Evolutionary conservation across 2,113 vertebrate species (phyloP).

Genomic region (Scophthalmus maximus): DNA sequence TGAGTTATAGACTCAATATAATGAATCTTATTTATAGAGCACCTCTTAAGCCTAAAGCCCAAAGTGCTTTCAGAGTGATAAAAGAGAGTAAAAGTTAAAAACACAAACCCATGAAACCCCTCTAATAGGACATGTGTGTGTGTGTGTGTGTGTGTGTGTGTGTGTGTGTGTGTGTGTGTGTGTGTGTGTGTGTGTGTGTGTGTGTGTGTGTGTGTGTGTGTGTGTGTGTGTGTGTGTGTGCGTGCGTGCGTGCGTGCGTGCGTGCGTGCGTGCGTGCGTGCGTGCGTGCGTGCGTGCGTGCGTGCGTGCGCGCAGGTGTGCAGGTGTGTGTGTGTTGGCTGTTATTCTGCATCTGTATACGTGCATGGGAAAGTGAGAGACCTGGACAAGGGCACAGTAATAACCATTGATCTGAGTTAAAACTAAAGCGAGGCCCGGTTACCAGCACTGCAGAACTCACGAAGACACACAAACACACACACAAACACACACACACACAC

Average conservation of each 20-base stretch:
- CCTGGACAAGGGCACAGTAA: slow-evolving; percentile 76
- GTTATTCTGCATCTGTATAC: slow-evolving; percentile 17
- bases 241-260: neutral
- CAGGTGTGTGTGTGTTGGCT: slow-evolving; percentile 13
- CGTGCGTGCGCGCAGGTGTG: neutral
- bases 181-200: too few species aligned
- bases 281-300: too few species aligned
- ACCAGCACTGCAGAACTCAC: slow-evolving; percentile 62
- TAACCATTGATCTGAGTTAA: slow-evolving; percentile 80
- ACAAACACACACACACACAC: slow-evolving; percentile 10
- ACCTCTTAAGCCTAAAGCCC: too few species aligned
- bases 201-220: neutral
- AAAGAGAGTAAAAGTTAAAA: too few species aligned
- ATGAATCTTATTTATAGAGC: too few species aligned
- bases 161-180: too few species aligned
- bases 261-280: too few species aligned
- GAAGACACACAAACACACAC: slow-evolving; percentile 6
- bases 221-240: slow-evolving; percentile 18
- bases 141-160: neutral
- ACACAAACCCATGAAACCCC: too few species aligned
- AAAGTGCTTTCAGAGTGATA: too few species aligned
- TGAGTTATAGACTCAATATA: too few species aligned
- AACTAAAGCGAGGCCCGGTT: slow-evolving; percentile 63
- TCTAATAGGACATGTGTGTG: too few species aligned
- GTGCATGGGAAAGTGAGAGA: slow-evolving; percentile 23